Evolutionary conservation across 2,113 vertebrate genomes (phyloP), one percentile per base, ranked within the genome.

Genomic region (Anarrhichthys ocellatus): DNA sequence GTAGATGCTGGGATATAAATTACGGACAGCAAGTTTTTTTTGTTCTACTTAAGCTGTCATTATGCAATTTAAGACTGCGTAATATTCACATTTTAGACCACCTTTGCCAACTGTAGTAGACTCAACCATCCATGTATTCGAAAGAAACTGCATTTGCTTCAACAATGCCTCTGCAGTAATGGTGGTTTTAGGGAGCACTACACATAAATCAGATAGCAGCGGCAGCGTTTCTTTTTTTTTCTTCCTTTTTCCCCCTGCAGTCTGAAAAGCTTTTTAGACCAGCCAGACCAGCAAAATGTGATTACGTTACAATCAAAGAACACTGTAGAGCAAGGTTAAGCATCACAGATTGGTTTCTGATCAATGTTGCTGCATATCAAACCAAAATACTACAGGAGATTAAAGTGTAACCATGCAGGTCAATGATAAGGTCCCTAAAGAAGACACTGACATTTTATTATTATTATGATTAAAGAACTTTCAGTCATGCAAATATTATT

Each of bases 381-480:
- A 56, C 34, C 6, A 27, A 36, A 42, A 54, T 54, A 46, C 38
- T 10, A 3, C 24, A 20, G 61, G 46, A 42, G 58, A 78, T 73
- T 27, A 61, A 71, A 75, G 27, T 68, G 40, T 42, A 59, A 66
- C 58, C 44, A 13, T 72, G 17, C 6, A 59, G 48, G 64, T 64
- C 29, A 74, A 42, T 58, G 29, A 69, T 56, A 56, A 8, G 65
- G 38, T 52, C 20, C 58, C 24, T 48, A 52, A 64, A 83, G 52
- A 24, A 42, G 3, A 46, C 8, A 46, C 29, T 50, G 18, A 34
- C 8, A 6, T 59, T 52, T 34, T 34, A 11, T 29, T 81, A 56
- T 34, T 44, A 17, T 62, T 22, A 22, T 76, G 46, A 75, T 72
- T 68, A 61, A 62, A n/a, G 38, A 24, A 68, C 48, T 56, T 64